Evolutionary conservation across 2,113 vertebrate species (phyloP).

Genomic region (Calonectris borealis): DNA sequence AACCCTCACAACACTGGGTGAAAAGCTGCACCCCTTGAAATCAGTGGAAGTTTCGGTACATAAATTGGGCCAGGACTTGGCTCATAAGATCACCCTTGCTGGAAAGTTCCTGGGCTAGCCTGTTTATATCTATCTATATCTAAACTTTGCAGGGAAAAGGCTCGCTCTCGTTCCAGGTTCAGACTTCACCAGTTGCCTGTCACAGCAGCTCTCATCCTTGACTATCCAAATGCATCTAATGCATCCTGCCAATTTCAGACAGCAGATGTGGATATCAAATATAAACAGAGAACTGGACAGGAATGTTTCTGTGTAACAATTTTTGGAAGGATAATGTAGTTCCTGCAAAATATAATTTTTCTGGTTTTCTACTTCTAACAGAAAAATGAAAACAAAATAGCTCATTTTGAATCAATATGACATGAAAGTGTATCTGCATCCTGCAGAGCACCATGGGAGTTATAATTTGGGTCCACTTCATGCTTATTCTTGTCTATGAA

Average conservation of each 20-base stretch:
- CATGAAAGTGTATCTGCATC: conserved; percentile 21
- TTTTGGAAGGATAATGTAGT: background rate
- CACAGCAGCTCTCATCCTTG: background rate
- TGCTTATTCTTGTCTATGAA: background rate
- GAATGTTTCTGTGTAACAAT: background rate
- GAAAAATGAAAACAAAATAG: background rate
- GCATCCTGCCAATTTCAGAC: background rate
- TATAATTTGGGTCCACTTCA: background rate
- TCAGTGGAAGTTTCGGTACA: background rate
- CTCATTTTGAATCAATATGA: conserved; percentile 17
- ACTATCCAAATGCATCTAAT: background rate
- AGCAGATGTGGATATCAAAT: conserved; percentile 19
- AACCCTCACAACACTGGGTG: background rate
- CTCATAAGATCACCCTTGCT: background rate
- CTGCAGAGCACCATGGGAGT: background rate
- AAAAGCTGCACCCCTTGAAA: background rate
- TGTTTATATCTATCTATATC: background rate
- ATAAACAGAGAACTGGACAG: background rate
- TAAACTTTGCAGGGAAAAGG: background rate
- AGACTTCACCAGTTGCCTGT: background rate
- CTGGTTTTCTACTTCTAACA: background rate
- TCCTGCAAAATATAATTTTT: background rate
- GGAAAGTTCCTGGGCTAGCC: background rate
- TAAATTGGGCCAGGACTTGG: background rate
- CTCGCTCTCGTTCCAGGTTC: background rate